Conservation (phyloP, 2,113 vertebrate species). For the Campylomormyrus numenius region DNA sequence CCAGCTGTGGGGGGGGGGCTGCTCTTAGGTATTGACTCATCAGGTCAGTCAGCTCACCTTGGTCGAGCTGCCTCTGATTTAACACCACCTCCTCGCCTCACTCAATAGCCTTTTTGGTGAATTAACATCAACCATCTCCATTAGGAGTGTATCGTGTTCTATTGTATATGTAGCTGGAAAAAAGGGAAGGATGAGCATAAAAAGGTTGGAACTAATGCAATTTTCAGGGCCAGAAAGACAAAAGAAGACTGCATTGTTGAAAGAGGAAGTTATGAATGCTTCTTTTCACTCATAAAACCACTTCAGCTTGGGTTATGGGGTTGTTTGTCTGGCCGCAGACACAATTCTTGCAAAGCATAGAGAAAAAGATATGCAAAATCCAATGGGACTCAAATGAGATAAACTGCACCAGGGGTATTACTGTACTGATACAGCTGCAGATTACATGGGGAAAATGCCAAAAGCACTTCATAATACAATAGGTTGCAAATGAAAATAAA, state of each 20-base stretch:
- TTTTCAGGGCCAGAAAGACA: not conserved
- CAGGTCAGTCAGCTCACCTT: constrained; percentile 3
- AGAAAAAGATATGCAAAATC: not conserved
- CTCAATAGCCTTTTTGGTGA: constrained; percentile 2
- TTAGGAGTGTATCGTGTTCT: constrained; percentile 19
- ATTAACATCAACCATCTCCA: constrained; percentile 1
- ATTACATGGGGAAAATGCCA: not conserved
- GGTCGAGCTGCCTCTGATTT: constrained; percentile 21
- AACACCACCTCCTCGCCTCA: not conserved
- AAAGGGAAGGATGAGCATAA: not conserved
- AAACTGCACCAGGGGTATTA: not conserved
- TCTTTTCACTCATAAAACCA: not conserved
- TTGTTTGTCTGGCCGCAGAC: not conserved
- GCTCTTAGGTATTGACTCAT: constrained; percentile 3
- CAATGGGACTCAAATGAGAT: not conserved
- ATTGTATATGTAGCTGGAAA: not conserved
- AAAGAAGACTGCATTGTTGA: not conserved
- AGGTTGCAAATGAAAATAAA: not conserved
- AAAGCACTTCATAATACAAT: not conserved
- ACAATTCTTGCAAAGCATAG: not conserved
- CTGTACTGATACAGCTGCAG: not conserved
- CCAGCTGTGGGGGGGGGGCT: not conserved
- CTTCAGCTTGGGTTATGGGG: not conserved
- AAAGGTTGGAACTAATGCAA: not conserved
- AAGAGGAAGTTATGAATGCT: not conserved